Evolutionary conservation across 2,113 vertebrate genomes (phyloP).

Genomic region (Pipa parva): DNA sequence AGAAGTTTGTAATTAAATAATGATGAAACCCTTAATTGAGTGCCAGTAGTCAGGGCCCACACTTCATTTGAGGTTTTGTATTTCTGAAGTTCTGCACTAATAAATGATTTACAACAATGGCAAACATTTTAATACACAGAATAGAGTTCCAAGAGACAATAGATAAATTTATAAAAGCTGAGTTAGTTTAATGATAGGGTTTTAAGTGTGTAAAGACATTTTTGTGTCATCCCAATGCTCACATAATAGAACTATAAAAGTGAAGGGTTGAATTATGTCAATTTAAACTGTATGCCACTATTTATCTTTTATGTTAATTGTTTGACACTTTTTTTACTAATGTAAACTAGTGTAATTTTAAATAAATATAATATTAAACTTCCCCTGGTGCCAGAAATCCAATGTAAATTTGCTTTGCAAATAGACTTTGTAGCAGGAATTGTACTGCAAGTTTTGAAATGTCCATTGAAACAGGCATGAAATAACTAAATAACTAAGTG

Average conservation of each 20-base stretch:
- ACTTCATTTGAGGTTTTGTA: no score
- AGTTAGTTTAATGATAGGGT: no score
- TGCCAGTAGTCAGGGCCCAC: no score
- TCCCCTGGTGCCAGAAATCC: constrained; percentile 77
- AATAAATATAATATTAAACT: constrained; percentile 91
- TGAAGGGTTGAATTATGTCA: constrained; percentile 88
- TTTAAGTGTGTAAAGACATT: no score
- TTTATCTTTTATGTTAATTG: constrained; percentile 96
- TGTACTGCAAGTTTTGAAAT: constrained; percentile 59
- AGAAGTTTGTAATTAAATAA: no score
- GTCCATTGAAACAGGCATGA: constrained; percentile 70
- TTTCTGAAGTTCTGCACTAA: no score
- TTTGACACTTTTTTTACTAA: constrained; percentile 96
- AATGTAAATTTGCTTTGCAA: constrained; percentile 91
- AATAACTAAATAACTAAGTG: constrained; percentile 51
- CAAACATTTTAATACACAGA: no score
- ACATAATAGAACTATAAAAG: constrained; percentile 69
- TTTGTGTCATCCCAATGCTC: no score
- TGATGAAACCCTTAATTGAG: no score
- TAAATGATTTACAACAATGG: no score
- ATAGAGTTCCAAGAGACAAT: no score
- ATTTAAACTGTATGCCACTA: constrained; percentile 94
- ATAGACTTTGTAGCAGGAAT: constrained; percentile 68
- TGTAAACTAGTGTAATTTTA: constrained; percentile 96
- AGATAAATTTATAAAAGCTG: no score